Evolutionary conservation across 2,113 vertebrate species (phyloP), one percentile per base, ranked within the genome.

Genomic region (Halichoerus grypus): DNA sequence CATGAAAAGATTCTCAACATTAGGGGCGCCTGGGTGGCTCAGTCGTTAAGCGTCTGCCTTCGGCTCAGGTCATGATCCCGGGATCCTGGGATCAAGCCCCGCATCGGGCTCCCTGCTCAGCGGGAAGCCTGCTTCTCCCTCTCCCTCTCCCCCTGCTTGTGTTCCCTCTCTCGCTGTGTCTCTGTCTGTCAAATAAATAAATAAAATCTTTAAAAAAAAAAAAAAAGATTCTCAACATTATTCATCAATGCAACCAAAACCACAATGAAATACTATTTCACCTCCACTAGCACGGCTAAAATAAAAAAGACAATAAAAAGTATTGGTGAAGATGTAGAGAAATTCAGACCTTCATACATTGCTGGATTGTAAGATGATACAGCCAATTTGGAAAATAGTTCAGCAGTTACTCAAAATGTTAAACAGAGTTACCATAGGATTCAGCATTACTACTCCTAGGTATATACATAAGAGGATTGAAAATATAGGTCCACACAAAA

Each of bases 241-340:
- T 88, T 33, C 67, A 67, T 82, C 46, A 96, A 94, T 86, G 24
- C 19, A 81, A 63, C 36, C 28, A 86, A 94, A 96, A 74, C 22
- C 87, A 86, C 72, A 94, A 55, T 51, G 55, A 80, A 61, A 80
- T 81, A 87, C 55, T 81, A 86, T 18, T 55, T 94, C 31, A 55
- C 14, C 36, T 67, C 49, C 19, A 67, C 31, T 63, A 65, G 33
- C 55, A 91, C 15, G 36, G 76, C 31, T 87, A 87, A 85, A 94
- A 57, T 94, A 46, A 88, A 76, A 77, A 84, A 88, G 18, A 93
- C 33, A 85, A 63, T 67, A 95, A 93, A 5, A 69, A 81, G 14
- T 81, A 8, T 57, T 74, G n/a, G 16, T 71, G 51, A 80, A 31
- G 31, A 94, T 77, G 24, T 84, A 19, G 55, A 65, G 36, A 87